These are phyloP conservation scores for Lepisosteus oculatus DNA, from an alignment of 2,113 vertebrate genomes.

Conservation along the genomic window DNA sequence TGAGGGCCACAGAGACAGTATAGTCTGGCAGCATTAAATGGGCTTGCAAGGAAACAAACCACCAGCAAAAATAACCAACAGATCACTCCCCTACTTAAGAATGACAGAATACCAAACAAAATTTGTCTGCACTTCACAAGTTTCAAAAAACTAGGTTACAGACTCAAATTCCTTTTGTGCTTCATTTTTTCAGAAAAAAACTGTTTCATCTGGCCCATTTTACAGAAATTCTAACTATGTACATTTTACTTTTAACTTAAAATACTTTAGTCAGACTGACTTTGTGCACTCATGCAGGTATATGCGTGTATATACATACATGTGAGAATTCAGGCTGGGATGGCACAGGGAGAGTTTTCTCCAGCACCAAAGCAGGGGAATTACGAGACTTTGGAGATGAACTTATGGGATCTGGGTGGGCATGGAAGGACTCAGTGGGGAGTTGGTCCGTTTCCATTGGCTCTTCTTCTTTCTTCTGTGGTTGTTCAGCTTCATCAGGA, in stretches of 20 bases:
- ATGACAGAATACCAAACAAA: not conserved
- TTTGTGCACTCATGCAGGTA: no score
- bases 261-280: no score
- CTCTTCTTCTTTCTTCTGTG: slow-evolving; percentile 43
- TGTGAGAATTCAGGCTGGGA: slow-evolving; percentile 92
- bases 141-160: no score
- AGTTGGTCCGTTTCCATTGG: slow-evolving; percentile 48
- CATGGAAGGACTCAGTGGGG: slow-evolving; percentile 15
- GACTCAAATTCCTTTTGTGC: no score
- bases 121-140: not conserved
- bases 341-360: slow-evolving; percentile 68
- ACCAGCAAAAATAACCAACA: no score
- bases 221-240: no score
- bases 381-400: slow-evolving; percentile 80
- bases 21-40: no score
- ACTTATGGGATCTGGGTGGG: slow-evolving; percentile 54
- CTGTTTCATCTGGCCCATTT: no score
- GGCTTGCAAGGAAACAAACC: no score
- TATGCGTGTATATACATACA: slow-evolving; percentile 55
- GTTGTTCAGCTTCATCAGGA: slow-evolving; percentile 39
- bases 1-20: no score
- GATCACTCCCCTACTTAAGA: not conserved
- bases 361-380: slow-evolving; percentile 62
- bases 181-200: no score
- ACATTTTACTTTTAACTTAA: no score